Percentiles rank a stretch among this genome's conserved stretches.
Conservation (phyloP, 2,797 vertebrate species). For the Gallinago nigripennis region DNA sequence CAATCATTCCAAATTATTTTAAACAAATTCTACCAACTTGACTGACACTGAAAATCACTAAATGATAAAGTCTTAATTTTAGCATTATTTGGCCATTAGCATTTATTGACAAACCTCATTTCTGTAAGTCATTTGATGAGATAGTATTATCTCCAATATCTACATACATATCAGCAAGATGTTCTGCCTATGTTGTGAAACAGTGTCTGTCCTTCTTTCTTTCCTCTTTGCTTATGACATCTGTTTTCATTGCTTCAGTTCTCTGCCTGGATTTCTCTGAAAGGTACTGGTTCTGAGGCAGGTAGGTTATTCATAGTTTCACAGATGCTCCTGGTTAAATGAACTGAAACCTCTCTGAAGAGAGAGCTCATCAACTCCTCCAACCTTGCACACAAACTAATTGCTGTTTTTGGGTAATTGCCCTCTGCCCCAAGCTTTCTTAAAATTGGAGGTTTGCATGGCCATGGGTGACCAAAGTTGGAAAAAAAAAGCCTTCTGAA, state of each 20-base stretch:
- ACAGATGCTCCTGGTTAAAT: constrained; percentile 59
- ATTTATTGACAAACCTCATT: background rate
- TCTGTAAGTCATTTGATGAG: background rate
- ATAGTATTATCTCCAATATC: background rate
- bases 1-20: background rate
- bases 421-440: background rate
- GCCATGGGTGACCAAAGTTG: background rate
- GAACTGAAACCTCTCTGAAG: constrained; percentile 52
- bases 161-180: background rate
- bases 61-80: background rate
- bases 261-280: constrained; percentile 35
- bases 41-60: background rate
- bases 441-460: constrained; percentile 2
- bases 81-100: background rate
- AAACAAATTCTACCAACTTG: background rate
- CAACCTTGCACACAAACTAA: constrained; percentile 30
- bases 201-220: background rate
- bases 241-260: constrained; percentile 34
- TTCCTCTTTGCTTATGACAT: background rate
- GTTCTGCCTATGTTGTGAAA: background rate
- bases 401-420: constrained; percentile 42
- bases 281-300: constrained; percentile 22
- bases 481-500: constrained; percentile 2
- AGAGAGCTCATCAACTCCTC: constrained; percentile 26
- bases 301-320: constrained; percentile 35